These are phyloP conservation scores for Macroramphosus scolopax DNA, from an alignment of 2,797 vertebrate species.

Conservation along the genomic window DNA sequence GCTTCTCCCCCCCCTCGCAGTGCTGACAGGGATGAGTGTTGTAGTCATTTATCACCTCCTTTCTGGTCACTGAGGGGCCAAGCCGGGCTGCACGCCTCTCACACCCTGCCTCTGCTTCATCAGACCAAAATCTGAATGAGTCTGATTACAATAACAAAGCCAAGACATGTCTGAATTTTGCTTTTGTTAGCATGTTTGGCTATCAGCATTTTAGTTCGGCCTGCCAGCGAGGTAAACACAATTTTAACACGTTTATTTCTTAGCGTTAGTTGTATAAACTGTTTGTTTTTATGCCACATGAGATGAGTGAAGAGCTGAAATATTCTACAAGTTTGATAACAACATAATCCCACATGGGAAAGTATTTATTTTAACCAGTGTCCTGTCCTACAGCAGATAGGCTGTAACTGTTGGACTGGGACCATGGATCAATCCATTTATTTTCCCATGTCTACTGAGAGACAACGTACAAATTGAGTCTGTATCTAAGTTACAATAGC, in stretches of 20 bases:
- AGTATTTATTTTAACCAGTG: conserved; percentile 52
- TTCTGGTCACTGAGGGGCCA: conserved; percentile 77
- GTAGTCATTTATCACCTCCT: conserved; percentile 86
- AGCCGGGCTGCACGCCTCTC: conserved; percentile 56
- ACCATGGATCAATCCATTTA: conserved; percentile 76
- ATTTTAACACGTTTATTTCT: no score
- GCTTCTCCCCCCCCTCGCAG: conserved; percentile 43
- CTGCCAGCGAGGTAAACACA: no score
- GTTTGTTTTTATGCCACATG: neutral
- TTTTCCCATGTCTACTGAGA: conserved; percentile 73
- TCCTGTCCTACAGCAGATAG: conserved; percentile 70
- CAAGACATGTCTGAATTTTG: conserved; percentile 17
- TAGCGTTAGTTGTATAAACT: no score
- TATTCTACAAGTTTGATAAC: conserved; percentile 15
- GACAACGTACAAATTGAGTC: conserved; percentile 85
- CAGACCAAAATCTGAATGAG: conserved; percentile 51
- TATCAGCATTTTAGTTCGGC: no score
- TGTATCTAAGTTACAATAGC: conserved; percentile 79
- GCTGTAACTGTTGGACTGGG: conserved; percentile 66
- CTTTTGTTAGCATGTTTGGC: no score
- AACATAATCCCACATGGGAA: conserved; percentile 33
- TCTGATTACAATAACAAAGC: conserved; percentile 37
- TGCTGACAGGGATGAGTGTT: conserved; percentile 82
- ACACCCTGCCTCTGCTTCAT: conserved; percentile 69
- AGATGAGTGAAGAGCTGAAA: conserved; percentile 11